Conservation (phyloP, 2,113 vertebrate species). For the Clarias magur region DNA sequence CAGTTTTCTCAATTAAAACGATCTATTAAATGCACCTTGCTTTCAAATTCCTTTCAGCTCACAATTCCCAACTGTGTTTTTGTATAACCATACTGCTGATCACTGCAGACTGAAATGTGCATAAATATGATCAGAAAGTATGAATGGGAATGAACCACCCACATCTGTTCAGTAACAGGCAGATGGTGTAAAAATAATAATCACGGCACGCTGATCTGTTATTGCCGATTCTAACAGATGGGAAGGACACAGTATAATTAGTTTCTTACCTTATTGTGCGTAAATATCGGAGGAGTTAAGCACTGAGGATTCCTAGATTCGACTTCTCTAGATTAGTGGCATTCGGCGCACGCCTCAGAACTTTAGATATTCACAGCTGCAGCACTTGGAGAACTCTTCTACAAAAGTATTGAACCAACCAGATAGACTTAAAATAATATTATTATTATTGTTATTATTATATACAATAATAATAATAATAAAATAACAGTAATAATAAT, state of each 20-base stretch:
- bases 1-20: no score
- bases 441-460: no score
- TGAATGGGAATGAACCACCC: constrained; percentile 28
- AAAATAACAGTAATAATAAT: background rate
- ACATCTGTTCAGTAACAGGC: constrained; percentile 31
- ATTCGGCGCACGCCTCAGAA: no score
- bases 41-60: background rate
- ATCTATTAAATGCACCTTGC: background rate
- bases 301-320: background rate
- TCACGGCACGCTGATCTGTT: constrained; percentile 31
- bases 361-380: background rate
- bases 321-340: no score
- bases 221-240: constrained; percentile 31
- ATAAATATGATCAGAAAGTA: constrained; percentile 13
- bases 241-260: constrained; percentile 33
- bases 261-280: constrained; percentile 34
- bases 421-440: background rate
- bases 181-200: constrained; percentile 44
- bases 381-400: background rate
- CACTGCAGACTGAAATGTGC: background rate
- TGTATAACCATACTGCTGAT: background rate
- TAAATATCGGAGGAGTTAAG: constrained; percentile 18
- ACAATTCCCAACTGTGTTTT: background rate
- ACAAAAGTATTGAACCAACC: background rate
- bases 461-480: background rate